Conservation (phyloP, 1,140 invertebrate genomes). For the Papilio xuthus region DNA sequence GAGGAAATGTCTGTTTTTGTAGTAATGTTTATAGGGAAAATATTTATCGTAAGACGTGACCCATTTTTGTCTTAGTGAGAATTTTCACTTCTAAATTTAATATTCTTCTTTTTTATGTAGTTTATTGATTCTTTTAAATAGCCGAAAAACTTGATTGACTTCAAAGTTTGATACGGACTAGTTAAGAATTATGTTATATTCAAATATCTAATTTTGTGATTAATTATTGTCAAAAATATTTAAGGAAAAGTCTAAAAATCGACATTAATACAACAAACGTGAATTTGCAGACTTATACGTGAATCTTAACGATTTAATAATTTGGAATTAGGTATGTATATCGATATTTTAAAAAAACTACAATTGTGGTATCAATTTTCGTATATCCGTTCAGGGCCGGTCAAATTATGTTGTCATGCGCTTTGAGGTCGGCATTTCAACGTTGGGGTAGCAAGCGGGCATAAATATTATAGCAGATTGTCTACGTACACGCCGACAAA, state of each 20-base stretch:
- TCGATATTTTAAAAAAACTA: not conserved
- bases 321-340: not conserved
- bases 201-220: no score
- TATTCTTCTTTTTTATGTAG: not conserved
- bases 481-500: constrained; percentile 14
- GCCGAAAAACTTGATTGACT: no score
- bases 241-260: not conserved
- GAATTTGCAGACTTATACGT: not conserved
- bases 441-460: constrained; percentile 11
- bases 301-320: not conserved
- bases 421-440: constrained; percentile 13
- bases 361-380: constrained; percentile 8
- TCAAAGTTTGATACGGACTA: no score
- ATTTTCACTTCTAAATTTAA: not conserved
- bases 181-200: no score
- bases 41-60: constrained; percentile 13
- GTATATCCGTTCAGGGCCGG: not conserved
- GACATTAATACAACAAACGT: not conserved
- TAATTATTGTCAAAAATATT: no score
- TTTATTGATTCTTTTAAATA: not conserved
- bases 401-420: constrained; percentile 25
- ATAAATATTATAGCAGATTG: constrained; percentile 14
- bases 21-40: constrained; percentile 20
- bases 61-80: not conserved
- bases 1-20: constrained; percentile 21